phyloP scores from a whole-genome alignment of 2,888 invertebrate species.

The Trypoxylon attenuatum region DNA sequence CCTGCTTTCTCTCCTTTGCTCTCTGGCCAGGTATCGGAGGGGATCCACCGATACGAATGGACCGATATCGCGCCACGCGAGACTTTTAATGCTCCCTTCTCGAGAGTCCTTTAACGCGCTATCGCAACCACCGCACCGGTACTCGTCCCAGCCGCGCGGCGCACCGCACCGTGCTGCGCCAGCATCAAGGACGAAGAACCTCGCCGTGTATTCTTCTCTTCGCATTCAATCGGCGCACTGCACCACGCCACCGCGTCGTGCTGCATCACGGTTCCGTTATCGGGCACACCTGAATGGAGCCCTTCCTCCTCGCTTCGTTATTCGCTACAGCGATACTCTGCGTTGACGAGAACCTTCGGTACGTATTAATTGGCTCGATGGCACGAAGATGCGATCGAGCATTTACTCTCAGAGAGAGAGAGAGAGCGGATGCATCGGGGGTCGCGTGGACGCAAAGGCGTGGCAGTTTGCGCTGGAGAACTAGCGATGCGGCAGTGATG shows the following conservation, averaged over 20 bases:
- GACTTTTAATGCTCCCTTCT: conserved; percentile 16
- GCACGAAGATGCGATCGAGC: no score
- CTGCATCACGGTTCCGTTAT: conserved; percentile 11
- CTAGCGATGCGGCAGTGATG: conserved; percentile 60
- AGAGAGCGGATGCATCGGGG: no score
- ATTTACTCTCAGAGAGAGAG: no score
- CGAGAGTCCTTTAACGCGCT: conserved; percentile 19
- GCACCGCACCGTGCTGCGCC: no score
- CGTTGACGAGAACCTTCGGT: no score
- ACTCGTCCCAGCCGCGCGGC: no score
- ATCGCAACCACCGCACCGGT: conserved; percentile 17
- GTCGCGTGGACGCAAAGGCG: conserved; percentile 54
- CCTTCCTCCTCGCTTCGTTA: neutral
- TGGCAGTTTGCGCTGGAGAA: conserved; percentile 56
- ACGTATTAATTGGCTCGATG: no score
- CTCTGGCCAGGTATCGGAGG: conserved; percentile 1
- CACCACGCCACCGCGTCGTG: no score
- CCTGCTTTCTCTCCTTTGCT: neutral
- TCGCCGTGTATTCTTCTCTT: conserved; percentile 5
- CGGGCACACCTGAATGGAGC: neutral
- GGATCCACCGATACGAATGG: conserved; percentile 30
- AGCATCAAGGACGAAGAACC: conserved; percentile 20
- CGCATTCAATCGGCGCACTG: conserved; percentile 16
- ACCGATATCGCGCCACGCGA: conserved; percentile 30
- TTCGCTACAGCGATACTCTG: conserved; percentile 5